Base-by-base conservation (phyloP, 2,113 vertebrate species). In the Motacilla tschutschensis region DNA sequence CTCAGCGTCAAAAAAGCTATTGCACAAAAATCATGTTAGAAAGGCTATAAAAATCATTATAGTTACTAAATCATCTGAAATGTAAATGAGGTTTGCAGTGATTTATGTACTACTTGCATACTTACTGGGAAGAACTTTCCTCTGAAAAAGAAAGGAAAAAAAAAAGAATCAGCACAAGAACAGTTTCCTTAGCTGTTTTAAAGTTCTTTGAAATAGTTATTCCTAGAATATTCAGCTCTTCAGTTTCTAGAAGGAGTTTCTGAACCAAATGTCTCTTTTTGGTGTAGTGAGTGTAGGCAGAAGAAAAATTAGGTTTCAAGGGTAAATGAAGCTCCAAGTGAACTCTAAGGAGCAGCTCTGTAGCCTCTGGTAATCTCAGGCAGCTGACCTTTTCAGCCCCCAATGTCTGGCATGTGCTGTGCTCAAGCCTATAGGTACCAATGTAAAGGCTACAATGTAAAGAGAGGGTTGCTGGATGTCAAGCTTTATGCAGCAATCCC, bases 61-160 rank as follows among this genome's bases (percentile, higher is more conserved):
- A 51, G 44, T 79, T 60, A 81, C 17, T 76, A 74, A 44, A 25
- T 38, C 0, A 73, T n/a, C 41, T 79, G 57, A 82, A 83, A 57
- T 4, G 4, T 25, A 67, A 54, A 53, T n/a, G 9, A 80, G 24
- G 14, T 67, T 51, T 70, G 41, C 40, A 73, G 65, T 62, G 46
- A 46, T 54, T 63, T 83, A 48, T n/a, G 20, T 57, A 65, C 20
- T 71, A 21, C 17, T 65, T 63, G 71, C 9, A 58, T 96, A 98
- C 97, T 98, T 97, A 98, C 97, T 95, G 94, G 51, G 96, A 95
- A 77, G 97, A 93, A 33, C 88, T 91, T 95, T 94, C 91, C 90
- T 95, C 97, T 98, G 82, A 29, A 85, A 79, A 72, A 72, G 4
- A 38, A 38, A 74, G 31, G 17, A 53, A 67, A 43, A 54, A 46